Evolutionary conservation across 2,113 vertebrate species (phyloP).

Genomic region (Cyanoliseus patagonus): DNA sequence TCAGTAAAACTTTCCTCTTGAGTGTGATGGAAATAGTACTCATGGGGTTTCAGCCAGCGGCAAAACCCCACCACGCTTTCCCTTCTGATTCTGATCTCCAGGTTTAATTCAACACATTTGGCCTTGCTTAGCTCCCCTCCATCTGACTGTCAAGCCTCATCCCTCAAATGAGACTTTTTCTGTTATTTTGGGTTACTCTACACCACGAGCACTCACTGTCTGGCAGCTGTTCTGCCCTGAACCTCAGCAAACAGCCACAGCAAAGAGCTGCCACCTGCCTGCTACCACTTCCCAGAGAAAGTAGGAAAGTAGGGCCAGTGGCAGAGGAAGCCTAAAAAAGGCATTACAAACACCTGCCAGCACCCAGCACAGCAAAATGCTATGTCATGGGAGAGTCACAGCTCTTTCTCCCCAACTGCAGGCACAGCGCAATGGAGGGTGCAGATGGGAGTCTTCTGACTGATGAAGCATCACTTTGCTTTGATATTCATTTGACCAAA

Average conservation of each 20-base stretch:
- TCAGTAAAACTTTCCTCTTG: background rate
- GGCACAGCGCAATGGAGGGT: background rate
- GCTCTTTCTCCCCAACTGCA: background rate
- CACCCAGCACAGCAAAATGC: background rate
- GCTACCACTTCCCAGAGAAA: background rate
- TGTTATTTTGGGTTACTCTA: background rate
- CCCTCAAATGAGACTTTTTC: background rate
- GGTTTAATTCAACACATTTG: background rate
- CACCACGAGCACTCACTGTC: background rate
- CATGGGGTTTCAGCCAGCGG: background rate
- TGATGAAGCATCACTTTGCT: background rate
- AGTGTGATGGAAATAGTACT: background rate
- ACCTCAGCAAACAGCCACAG: background rate
- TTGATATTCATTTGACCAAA: constrained; percentile 44
- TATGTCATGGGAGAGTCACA: background rate
- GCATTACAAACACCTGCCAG: background rate
- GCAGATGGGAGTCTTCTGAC: background rate
- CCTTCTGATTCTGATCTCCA: background rate
- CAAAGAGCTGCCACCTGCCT: background rate
- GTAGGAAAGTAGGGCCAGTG: background rate
- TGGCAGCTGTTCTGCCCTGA: background rate
- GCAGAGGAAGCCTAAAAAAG: background rate
- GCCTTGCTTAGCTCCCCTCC: background rate
- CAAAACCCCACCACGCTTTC: background rate
- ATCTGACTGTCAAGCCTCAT: background rate